Evolutionary conservation across 1,140 invertebrate species (phyloP), one percentile per base, ranked within the genome.

Genomic region (Chymomyza costata): DNA sequence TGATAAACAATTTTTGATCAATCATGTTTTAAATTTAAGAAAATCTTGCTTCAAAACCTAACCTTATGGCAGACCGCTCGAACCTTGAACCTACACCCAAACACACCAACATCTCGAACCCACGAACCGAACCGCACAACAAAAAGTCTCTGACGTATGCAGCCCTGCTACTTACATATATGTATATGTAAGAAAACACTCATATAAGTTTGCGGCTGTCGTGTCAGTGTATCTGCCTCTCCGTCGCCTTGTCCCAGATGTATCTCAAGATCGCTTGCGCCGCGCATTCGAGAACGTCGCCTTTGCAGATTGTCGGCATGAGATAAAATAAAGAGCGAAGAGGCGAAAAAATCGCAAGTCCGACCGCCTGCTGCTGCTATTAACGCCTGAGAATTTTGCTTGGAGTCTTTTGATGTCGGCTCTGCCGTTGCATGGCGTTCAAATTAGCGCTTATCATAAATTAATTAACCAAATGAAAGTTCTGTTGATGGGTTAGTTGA

Each of bases 391-490:
- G 21, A 5, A n/a, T n/a, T n/a, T n/a, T n/a, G n/a, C n/a, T n/a
- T n/a, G n/a, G n/a, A n/a, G n/a, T n/a, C n/a, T n/a, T 25, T 25
- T 25, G 21, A 25, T 25, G 21, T 25, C 8, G 3, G 21, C 21
- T 3, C 3, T n/a, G 21, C 3, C 21, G 21, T 25, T 3, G 21
- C 21, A 8, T 25, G 21, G 21, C 21, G 8, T 25, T 16, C 58
- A 55, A 52, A 69, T 44, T 38, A 57, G 55, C 48, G 21, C 31
- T 11, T 32, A 34, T 16, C 57, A 54, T 69, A 43, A 59, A 63
- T 66, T 63, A 65, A 69, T 78, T 66, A 25, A 55, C 58, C 54
- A 35, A 63, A 15, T 55, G 65, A 44, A 45, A 39, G 58, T 46
- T 46, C 32, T 39, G 34, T 32, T 51, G 17, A 57, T 38, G 31